Evolutionary conservation across 2,797 vertebrate species (phyloP).

Genomic region (Mycteria americana): DNA sequence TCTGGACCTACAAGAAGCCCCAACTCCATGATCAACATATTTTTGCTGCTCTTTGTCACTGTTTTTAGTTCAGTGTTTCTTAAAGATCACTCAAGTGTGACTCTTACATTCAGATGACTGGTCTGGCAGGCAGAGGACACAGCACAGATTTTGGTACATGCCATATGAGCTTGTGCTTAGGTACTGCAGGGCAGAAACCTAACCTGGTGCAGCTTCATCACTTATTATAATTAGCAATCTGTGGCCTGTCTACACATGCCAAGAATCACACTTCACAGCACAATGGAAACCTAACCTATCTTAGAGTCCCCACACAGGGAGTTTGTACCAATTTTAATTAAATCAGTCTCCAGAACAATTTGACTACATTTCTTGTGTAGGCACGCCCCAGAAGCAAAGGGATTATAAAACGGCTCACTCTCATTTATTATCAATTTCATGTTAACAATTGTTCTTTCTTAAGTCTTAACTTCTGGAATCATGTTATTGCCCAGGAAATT

Average conservation of each 20-base stretch:
- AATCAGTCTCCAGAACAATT: slow-evolving; percentile 11
- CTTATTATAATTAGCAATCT: slow-evolving; percentile 45
- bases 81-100: background rate
- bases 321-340: slow-evolving; percentile 34
- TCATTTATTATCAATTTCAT: slow-evolving; percentile 4
- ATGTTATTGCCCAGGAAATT: background rate
- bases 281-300: slow-evolving; percentile 2
- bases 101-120: background rate
- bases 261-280: slow-evolving; percentile 11
- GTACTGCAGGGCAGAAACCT: background rate
- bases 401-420: slow-evolving; percentile 15
- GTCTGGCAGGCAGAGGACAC: background rate
- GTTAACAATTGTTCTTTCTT: slow-evolving; percentile 2
- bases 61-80: background rate
- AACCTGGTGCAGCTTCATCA: slow-evolving; percentile 14
- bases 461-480: background rate
- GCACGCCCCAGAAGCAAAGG: slow-evolving; percentile 6
- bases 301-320: background rate
- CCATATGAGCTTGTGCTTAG: background rate
- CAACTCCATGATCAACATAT: background rate
- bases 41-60: background rate
- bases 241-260: background rate
- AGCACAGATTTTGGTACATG: background rate
- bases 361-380: background rate
- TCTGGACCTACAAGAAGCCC: background rate